Base-by-base conservation (phyloP, 1,140 invertebrate species). In the Penaeus vannamei region DNA sequence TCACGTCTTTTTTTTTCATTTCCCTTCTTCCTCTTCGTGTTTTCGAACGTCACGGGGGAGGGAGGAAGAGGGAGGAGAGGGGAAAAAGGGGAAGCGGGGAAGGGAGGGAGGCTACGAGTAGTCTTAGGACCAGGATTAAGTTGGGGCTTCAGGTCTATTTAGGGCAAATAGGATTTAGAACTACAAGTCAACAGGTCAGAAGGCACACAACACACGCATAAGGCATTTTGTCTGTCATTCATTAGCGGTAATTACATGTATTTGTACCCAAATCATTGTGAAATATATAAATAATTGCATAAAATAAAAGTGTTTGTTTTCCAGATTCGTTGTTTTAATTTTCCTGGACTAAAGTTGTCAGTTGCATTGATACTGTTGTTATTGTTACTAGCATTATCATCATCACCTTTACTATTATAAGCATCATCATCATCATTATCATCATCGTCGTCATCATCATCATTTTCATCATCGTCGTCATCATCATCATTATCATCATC, bases 251-350 rank as follows among this genome's bases (percentile, higher is more conserved):
- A 85, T 61, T 86, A 86, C 76, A 86, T 86, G 85, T 86, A 86
- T 86, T 86, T 86, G 85, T 86, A 86, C 85, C 85, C 79, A 86
- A 86, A 86, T 86, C 72, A 86, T 86, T 86, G 85, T 86, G 85
- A 86, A 80, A 86, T 80, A 86, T 86, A 86, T 86, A 86, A 86
- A 86, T 86, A 79, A 86, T 86, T 86, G 85, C 85, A 86, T 86
- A 86, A 86, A 86, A 80, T 53, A 53, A 86, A 86, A 86, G 85
- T 86, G 85, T 86, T 86, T 86, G 85, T 86, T 86, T 86, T 79
- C 53, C 76, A 80, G 61, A 66, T n/a, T 32, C 8, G 59, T 22
- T 53, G 83, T 85, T 85, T 85, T 29, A 72, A 5, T 85, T 53
- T 2, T 14, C 46, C 46, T 53, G 1, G 1, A 1, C 46, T 53